phyloP scores from a whole-genome alignment of 2,797 vertebrate genomes.

The Sebastes reedi region DNA sequence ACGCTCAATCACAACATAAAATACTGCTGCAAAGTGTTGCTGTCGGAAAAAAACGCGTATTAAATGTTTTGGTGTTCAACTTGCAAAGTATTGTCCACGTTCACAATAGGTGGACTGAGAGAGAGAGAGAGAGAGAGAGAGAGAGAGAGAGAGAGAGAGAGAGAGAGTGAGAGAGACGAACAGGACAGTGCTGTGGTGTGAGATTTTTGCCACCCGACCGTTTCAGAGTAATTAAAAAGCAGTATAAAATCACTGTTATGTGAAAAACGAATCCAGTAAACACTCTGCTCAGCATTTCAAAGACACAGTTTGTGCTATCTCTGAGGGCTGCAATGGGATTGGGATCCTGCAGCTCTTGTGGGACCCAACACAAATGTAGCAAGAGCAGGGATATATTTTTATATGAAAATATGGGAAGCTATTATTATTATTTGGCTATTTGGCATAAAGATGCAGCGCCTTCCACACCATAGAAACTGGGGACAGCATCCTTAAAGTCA shows the following conservation, averaged over 20 bases:
- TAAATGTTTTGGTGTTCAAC: slow-evolving; percentile 30
- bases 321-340: neutral
- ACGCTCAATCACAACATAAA: slow-evolving; percentile 72
- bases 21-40: slow-evolving; percentile 59
- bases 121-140: neutral
- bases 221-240: slow-evolving; percentile 31
- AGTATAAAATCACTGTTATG: slow-evolving; percentile 4
- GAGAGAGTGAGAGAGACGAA: neutral
- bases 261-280: slow-evolving; percentile 27
- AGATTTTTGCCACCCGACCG: neutral
- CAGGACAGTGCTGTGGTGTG: neutral
- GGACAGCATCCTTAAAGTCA: neutral
- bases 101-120: neutral
- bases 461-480: neutral
- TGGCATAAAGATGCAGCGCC: neutral
- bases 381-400: neutral
- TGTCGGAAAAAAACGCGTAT: slow-evolving; percentile 13
- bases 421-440: neutral
- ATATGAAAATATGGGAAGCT: neutral
- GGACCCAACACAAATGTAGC: neutral
- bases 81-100: slow-evolving; percentile 15
- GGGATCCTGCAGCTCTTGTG: neutral
- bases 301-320: neutral
- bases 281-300: slow-evolving; percentile 5
- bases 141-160: neutral